Conservation (phyloP, 2,797 vertebrate genomes). For the Sciurus vulgaris region DNA sequence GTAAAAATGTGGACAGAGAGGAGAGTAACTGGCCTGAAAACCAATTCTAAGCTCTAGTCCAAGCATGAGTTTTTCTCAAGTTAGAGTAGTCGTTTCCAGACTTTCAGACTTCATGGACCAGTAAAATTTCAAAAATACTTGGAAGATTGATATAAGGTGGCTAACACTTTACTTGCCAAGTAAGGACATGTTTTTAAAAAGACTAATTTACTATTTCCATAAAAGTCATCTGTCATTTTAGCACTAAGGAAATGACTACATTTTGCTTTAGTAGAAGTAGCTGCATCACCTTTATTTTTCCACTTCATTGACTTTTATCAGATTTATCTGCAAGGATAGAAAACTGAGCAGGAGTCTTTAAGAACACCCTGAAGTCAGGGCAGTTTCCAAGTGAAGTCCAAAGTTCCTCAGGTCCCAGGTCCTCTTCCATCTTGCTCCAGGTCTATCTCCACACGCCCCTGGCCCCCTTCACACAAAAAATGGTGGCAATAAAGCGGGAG, state of each 20-base stretch:
- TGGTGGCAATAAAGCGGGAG: not conserved
- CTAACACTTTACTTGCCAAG: slow-evolving; percentile 55
- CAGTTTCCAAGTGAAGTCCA: not conserved
- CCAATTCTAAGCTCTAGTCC: not conserved
- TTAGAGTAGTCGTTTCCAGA: slow-evolving; percentile 36
- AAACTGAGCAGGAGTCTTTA: not conserved
- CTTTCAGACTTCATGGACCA: slow-evolving; percentile 65
- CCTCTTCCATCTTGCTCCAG: not conserved
- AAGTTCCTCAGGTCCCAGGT: not conserved
- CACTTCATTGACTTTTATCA: not conserved
- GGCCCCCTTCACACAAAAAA: not conserved
- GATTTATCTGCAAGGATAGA: not conserved
- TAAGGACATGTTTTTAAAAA: not conserved
- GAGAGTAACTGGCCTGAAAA: slow-evolving; percentile 16
- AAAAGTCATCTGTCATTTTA: slow-evolving; percentile 42
- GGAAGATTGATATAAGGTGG: not conserved
- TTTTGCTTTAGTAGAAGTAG: slow-evolving; percentile 33
- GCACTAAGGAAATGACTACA: not conserved
- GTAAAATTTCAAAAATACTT: slow-evolving; percentile 64
- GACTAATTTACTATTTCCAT: not conserved
- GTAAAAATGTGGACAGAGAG: slow-evolving; percentile 1
- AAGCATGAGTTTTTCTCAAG: slow-evolving; percentile 47
- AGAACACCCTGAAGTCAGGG: not conserved
- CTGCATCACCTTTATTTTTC: not conserved
- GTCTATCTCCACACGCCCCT: not conserved